phyloP scores from a whole-genome alignment of 2,797 vertebrate species.

The Pyrocephalus nanus region DNA sequence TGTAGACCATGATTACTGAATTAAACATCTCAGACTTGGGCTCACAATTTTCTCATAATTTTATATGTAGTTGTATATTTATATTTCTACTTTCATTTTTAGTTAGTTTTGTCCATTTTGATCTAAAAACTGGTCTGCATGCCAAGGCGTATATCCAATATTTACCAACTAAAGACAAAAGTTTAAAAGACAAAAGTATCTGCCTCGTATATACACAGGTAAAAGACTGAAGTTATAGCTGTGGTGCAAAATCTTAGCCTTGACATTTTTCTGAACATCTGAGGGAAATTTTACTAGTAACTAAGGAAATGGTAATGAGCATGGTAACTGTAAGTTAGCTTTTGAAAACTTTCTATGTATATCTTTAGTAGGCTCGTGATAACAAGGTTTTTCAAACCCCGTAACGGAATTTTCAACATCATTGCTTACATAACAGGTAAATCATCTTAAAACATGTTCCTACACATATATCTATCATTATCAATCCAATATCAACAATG shows the following conservation, averaged over 20 bases:
- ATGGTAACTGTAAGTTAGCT: not conserved
- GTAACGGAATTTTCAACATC: not conserved
- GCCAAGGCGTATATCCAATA: not conserved
- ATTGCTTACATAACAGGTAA: not conserved
- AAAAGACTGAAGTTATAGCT: not conserved
- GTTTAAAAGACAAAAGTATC: not conserved
- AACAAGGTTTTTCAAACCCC: not conserved
- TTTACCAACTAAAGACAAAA: not conserved
- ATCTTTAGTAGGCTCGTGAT: not conserved
- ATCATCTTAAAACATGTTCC: not conserved
- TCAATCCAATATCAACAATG: not conserved
- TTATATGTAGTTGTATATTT: not conserved
- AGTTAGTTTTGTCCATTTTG: not conserved
- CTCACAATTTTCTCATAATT: not conserved
- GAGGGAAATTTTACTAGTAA: not conserved
- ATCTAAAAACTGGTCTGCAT: not conserved
- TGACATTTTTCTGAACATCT: not conserved
- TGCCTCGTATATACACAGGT: not conserved
- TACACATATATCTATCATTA: not conserved
- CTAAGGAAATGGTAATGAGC: no score
- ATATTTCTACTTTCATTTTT: not conserved
- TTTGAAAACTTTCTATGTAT: not conserved
- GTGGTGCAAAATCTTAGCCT: not conserved
- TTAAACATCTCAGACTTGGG: not conserved
- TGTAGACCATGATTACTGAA: not conserved